Evolutionary conservation across 2,113 vertebrate genomes (phyloP).

Genomic region (Vanacampus margaritifer): DNA sequence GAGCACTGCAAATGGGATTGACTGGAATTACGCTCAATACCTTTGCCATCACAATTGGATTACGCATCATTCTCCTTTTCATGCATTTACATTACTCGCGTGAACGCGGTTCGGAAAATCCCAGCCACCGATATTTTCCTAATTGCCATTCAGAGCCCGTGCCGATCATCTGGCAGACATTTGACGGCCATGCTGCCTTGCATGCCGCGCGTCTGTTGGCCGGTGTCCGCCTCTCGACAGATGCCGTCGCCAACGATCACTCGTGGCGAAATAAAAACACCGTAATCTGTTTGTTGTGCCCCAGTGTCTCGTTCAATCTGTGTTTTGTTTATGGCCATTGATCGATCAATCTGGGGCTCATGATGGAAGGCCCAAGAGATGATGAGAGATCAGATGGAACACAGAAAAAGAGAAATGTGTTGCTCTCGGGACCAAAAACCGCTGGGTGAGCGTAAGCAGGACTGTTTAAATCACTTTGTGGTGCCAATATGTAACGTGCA

Average conservation of each 20-base stretch:
- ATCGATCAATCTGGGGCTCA: constrained; percentile 59
- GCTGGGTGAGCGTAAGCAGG: constrained; percentile 17
- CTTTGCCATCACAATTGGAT: constrained; percentile 52
- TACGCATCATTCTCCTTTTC: constrained; percentile 42
- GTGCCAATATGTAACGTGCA: neutral
- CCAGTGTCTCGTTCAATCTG: constrained; percentile 54
- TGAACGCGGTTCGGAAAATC: constrained; percentile 14
- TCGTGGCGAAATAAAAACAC: constrained; percentile 27
- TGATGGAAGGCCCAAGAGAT: constrained; percentile 51
- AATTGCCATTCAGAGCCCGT: constrained; percentile 17
- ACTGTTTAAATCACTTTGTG: neutral
- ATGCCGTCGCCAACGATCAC: constrained; percentile 8
- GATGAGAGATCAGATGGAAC: constrained; percentile 54
- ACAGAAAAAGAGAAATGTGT: constrained; percentile 41
- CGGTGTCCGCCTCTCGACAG: constrained; percentile 5
- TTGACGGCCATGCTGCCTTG: constrained; percentile 14
- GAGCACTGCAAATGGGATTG: constrained; percentile 51
- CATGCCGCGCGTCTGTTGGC: neutral
- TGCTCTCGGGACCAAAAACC: constrained; percentile 26
- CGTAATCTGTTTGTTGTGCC: constrained; percentile 44
- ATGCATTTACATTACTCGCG: constrained; percentile 33
- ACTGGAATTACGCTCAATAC: constrained; percentile 46
- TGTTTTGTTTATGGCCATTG: constrained; percentile 65
- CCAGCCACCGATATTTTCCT: constrained; percentile 8
- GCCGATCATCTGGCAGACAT: constrained; percentile 16